Evolutionary conservation across 1,140 invertebrate species (phyloP).

Genomic region (Grapholita molesta): DNA sequence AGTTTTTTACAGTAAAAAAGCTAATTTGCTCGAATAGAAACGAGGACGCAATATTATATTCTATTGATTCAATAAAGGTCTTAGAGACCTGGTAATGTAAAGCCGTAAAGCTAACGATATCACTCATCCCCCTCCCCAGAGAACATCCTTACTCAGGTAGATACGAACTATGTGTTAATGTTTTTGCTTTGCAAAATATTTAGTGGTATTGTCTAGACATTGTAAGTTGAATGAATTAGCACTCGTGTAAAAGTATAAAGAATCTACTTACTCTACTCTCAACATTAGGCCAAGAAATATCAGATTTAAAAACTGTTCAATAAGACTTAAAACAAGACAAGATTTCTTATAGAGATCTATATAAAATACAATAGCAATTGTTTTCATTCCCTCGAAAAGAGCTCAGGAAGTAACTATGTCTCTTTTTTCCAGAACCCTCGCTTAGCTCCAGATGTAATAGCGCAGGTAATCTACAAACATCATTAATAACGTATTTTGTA

Average conservation of each 20-base stretch:
- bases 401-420: neutral
- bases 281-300: slow-evolving; percentile 6
- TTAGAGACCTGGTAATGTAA: slow-evolving; percentile 54
- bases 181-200: slow-evolving; percentile 70
- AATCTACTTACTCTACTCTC: slow-evolving; percentile 27
- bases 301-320: slow-evolving; percentile 9
- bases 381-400: neutral
- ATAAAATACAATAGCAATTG: slow-evolving; percentile 1
- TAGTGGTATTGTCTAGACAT: slow-evolving; percentile 65
- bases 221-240: slow-evolving; percentile 49
- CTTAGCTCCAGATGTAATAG: neutral
- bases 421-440: neutral
- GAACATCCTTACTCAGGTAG: slow-evolving; percentile 62
- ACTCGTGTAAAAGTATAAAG: slow-evolving; percentile 37
- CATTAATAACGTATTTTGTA: slow-evolving; percentile 19
- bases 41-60: slow-evolving; percentile 32
- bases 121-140: slow-evolving; percentile 58
- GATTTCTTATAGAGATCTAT: neutral
- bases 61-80: slow-evolving; percentile 40
- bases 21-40: slow-evolving; percentile 22
- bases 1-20: neutral
- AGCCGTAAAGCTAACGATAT: slow-evolving; percentile 75
- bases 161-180: slow-evolving; percentile 45
- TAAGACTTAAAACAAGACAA: neutral
- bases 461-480: slow-evolving; percentile 8